These are phyloP conservation scores for Platyrinchus mystaceus DNA, from an alignment of 2,797 vertebrate species.

Conservation along the genomic window DNA sequence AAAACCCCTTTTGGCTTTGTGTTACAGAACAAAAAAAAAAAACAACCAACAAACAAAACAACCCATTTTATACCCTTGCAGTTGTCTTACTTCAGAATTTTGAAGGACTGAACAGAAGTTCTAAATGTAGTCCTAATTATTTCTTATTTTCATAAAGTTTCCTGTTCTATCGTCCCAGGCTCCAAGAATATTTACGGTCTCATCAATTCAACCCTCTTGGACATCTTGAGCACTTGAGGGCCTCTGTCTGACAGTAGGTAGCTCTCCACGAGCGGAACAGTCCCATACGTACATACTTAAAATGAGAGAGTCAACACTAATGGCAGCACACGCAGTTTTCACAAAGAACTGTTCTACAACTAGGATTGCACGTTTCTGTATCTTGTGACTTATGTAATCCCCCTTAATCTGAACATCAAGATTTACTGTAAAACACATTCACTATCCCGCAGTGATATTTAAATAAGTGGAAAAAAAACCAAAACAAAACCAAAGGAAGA, in stretches of 20 bases:
- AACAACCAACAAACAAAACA: no score
- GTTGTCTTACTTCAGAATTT: not conserved
- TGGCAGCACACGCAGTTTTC: accelerated
- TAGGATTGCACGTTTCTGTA: not conserved
- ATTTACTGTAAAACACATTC: not conserved
- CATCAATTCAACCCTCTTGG: not conserved
- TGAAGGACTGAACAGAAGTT: not conserved
- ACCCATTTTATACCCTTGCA: not conserved
- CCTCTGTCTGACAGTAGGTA: not conserved
- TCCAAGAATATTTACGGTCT: not conserved
- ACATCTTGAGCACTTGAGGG: not conserved
- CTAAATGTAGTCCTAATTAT: not conserved
- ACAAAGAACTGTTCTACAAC: not conserved
- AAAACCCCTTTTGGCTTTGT: not conserved
- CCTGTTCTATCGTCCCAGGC: not conserved
- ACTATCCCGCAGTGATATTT: not conserved
- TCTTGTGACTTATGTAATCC: not conserved
- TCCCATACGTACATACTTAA: not conserved
- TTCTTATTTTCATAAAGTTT: not conserved
- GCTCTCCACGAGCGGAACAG: not conserved
- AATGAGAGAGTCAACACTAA: not conserved
- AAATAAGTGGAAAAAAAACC: not conserved
- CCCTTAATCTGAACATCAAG: not conserved
- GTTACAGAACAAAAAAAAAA: not conserved
- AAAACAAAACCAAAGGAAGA: not conserved